phyloP scores from a whole-genome alignment of 2,888 invertebrate genomes.

The Tetramorium bicarinatum region DNA sequence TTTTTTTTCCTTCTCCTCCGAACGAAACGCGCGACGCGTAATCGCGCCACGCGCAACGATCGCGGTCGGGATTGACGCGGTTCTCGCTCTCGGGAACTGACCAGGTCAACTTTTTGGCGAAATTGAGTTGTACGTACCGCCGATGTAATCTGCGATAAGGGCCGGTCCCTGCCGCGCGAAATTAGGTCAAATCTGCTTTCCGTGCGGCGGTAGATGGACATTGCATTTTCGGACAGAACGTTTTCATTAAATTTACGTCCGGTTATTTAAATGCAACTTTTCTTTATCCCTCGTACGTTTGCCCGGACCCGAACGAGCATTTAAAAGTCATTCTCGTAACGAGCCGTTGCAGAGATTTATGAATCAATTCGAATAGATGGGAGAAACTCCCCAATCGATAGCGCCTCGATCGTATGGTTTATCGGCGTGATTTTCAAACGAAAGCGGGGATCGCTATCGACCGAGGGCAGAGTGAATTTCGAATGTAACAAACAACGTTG shows the following conservation, averaged over 20 bases:
- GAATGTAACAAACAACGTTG: slow-evolving; percentile 29
- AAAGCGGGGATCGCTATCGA: not conserved
- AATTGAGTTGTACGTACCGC: slow-evolving; percentile 34
- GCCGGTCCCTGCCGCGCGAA: not conserved
- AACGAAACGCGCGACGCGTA: slow-evolving; percentile 57
- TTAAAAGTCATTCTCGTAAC: not conserved
- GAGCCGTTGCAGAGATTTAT: not conserved
- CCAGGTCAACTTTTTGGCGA: slow-evolving; percentile 42
- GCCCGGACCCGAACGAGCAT: not conserved
- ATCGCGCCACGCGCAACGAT: slow-evolving; percentile 54
- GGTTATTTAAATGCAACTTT: slow-evolving; percentile 22
- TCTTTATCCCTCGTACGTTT: not conserved
- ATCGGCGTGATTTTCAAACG: slow-evolving; percentile 9
- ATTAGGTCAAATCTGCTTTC: slow-evolving; percentile 43
- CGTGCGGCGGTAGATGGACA: slow-evolving; percentile 4
- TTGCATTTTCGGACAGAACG: not conserved
- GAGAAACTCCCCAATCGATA: not conserved
- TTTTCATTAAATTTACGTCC: slow-evolving; percentile 10
- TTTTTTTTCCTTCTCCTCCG: slow-evolving; percentile 16
- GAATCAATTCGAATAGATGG: not conserved
- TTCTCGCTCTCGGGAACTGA: slow-evolving; percentile 29
- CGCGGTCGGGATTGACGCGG: slow-evolving; percentile 19
- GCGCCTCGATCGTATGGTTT: not conserved
- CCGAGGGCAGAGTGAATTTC: slow-evolving; percentile 22
- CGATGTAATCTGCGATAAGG: slow-evolving; percentile 47